Evolutionary conservation across 2,113 vertebrate genomes (phyloP).

Genomic region (Montifringilla adamsi): DNA sequence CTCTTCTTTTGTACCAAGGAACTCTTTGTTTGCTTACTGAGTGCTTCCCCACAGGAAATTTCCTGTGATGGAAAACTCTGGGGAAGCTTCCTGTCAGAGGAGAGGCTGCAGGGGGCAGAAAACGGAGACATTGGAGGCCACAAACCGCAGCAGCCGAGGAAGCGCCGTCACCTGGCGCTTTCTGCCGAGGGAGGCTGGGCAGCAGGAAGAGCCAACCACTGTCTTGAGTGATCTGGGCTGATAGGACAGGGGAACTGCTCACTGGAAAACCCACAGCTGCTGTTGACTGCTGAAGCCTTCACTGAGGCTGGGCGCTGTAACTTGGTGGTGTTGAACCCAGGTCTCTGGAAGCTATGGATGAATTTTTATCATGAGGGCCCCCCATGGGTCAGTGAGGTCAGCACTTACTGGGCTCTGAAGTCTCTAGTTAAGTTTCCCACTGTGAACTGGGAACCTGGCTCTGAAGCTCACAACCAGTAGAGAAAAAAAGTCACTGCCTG

Average conservation of each 20-base stretch:
- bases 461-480: neutral
- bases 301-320: neutral
- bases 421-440: neutral
- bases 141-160: slow-evolving; percentile 27
- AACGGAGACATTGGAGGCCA: slow-evolving; percentile 1
- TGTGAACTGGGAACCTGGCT: neutral
- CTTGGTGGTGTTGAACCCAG: neutral
- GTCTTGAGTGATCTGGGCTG: neutral
- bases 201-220: slow-evolving; percentile 6
- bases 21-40: slow-evolving; percentile 65
- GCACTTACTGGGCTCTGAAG: neutral
- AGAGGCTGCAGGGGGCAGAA: slow-evolving; percentile 70
- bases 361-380: neutral
- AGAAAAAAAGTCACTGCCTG: neutral
- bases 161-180: neutral
- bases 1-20: slow-evolving; percentile 17
- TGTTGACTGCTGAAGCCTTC: neutral
- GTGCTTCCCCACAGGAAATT: slow-evolving; percentile 80
- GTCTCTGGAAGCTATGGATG: neutral
- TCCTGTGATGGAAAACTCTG: slow-evolving; percentile 74
- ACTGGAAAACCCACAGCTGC: neutral
- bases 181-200: neutral
- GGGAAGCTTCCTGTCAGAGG: slow-evolving; percentile 75
- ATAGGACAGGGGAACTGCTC: neutral
- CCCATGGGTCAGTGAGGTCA: neutral